Evolutionary conservation across 2,797 vertebrate genomes (phyloP), one percentile per base, ranked within the genome.

Genomic region (Prunella strophiata): DNA sequence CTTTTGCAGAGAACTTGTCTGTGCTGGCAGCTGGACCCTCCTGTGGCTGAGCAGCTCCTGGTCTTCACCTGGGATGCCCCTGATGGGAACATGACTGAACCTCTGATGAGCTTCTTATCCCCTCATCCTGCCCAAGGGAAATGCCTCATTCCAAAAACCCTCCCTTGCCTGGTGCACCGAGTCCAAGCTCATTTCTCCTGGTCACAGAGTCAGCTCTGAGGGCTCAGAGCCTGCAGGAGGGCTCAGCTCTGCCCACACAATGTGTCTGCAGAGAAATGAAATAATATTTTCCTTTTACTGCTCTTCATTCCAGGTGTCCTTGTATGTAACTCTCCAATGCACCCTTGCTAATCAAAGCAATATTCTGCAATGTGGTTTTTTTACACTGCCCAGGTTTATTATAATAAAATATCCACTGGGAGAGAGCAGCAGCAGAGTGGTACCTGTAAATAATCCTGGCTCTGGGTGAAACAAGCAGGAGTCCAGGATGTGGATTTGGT

Each of bases 41-140:
- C 40, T 11, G 34, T 18, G 19, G 7, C 59, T 11, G 38, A 68
- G 65, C 51, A 79, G 72, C 18, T 70, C 67, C 61, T 51, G 43
- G 5, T 11, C 11, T 68, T 58, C 20, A 9, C 23, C 14, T 62
- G 58, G 71, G 38, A 14, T 13, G 5, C 10, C 14, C 9, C 47
- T 2, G 9, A 2, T 42, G 55, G 38, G 19, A 57, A 7, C 4
- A 4, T 9, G 22, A 32, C 18, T 52, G 25, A 11, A 9, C 1
- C 9, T 65, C 32, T 11, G 4, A 48, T 34, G 45, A 45, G 20
- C 43, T 83, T 79, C 73, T 86, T 10, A n/a, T 3, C 12, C 54
- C 12, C 11, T 67, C 6, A 13, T 8, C n/a, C 70, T 48, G 27
- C 30, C 58, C 17, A 4, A 32, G 54, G 34, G 57, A 75, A 93